Evolutionary conservation across 2,797 vertebrate genomes (phyloP), one percentile per base, ranked within the genome.

Genomic region (Spondyliosoma cantharus): DNA sequence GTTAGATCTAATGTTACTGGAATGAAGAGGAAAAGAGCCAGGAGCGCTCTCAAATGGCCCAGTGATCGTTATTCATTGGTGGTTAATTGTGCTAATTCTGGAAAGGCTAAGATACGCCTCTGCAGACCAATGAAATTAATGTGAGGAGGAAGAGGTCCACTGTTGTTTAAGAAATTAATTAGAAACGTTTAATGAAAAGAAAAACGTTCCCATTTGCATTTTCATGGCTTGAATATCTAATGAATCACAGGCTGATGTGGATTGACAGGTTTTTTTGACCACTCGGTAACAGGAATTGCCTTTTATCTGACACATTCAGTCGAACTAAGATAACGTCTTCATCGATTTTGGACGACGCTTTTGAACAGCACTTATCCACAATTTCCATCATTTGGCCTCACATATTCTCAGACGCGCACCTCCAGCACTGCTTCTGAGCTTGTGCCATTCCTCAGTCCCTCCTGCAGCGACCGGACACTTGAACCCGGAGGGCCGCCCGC

Each of bases 151-250:
- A 79, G 63, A 81, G 74, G 61, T 71, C 78, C 69, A 76, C 84
- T 81, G 78, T 89, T 90, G 76, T 91, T 90, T 87, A 85, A 87
- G 89, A 85, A 90, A 92, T 91, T 82, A 92, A 94, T 93, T 90
- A 90, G 81, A 81, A 82, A 69, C 69, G 78, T 86, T 87, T 85
- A 92, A 91, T 91, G 83, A 85, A 90, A 90, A 87, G 81, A 80
- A 88, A 91, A 37, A 87, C 72, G 75, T 81, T 87, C 62, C 72
- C 84, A 82, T 91, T 85, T 84, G 74, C 82, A 67, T 90, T 90
- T 86, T 71, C 82, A 73, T 71, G 82, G 48, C 82, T 87, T 67
- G 85, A 90, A 87, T 89, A 60, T 81, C 58, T 58, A 79, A 82
- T 81, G 78, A 75, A 61, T 86, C 65, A 49, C n/a, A 11, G 9